Evolutionary conservation across 2,797 vertebrate species (phyloP).

Genomic region (Sebastes oblongus): DNA sequence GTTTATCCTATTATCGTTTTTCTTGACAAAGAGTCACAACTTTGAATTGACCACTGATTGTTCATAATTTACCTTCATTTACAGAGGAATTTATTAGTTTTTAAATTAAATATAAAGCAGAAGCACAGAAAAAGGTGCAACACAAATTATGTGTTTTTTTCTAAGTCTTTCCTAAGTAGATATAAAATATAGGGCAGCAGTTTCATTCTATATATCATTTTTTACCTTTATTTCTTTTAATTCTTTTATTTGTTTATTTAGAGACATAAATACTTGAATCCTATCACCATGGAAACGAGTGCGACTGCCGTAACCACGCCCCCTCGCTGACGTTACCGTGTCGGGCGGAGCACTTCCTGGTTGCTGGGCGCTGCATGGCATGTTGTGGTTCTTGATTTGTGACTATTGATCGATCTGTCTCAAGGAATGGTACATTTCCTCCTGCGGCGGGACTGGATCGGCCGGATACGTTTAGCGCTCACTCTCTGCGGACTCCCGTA

Average conservation of each 20-base stretch:
- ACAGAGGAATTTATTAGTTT: not conserved
- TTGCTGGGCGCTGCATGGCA: slow-evolving; percentile 5
- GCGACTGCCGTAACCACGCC: slow-evolving; percentile 9
- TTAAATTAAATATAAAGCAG: not conserved
- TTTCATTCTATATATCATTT: not conserved
- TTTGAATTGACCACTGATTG: not conserved
- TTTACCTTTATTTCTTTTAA: not conserved
- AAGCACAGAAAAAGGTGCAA: not conserved
- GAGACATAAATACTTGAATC: not conserved
- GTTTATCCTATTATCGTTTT: not conserved
- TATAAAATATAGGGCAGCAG: not conserved
- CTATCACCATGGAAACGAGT: slow-evolving; percentile 51
- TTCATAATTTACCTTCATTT: not conserved
- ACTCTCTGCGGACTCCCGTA: slow-evolving; percentile 70
- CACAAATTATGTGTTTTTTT: not conserved
- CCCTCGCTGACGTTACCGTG: slow-evolving; percentile 42
- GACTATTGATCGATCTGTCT: not conserved
- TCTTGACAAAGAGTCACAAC: not conserved
- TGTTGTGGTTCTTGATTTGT: not conserved
- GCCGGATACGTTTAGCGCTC: slow-evolving; percentile 67
- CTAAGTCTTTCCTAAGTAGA: not conserved
- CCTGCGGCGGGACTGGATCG: slow-evolving; percentile 43
- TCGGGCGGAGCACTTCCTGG: slow-evolving; percentile 72
- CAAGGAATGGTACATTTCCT: slow-evolving; percentile 62
- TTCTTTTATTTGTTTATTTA: not conserved